Conservation (phyloP, 2,797 vertebrate genomes). For the Hipposideros larvatus region DNA sequence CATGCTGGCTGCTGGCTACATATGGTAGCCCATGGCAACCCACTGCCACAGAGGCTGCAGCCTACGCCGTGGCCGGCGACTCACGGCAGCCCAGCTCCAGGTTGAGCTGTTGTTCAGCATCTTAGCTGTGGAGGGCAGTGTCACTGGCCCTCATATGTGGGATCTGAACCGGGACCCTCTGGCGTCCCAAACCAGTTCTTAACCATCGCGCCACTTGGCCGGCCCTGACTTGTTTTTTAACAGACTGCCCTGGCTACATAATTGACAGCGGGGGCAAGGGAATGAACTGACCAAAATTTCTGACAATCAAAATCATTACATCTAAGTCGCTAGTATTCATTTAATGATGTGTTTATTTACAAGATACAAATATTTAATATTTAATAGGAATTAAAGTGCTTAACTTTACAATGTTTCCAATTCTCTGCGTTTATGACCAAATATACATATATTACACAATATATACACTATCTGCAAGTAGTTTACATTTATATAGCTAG, state of each 20-base stretch:
- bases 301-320: constrained; percentile 53
- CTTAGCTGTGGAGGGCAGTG: too few species aligned
- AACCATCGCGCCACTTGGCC: too few species aligned
- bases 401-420: constrained; percentile 87
- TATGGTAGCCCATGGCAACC: too few species aligned
- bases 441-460: constrained; percentile 92
- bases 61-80: too few species aligned
- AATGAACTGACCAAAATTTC: neutral
- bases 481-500: constrained; percentile 87
- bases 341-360: constrained; percentile 90
- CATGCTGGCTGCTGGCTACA: too few species aligned
- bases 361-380: constrained; percentile 89
- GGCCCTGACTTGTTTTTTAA: neutral
- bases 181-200: too few species aligned
- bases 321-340: constrained; percentile 69
- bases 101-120: too few species aligned
- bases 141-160: too few species aligned
- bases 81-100: too few species aligned
- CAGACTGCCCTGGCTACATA: neutral
- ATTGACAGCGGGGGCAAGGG: neutral
- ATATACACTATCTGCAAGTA: constrained; percentile 89
- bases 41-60: too few species aligned
- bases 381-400: constrained; percentile 91
- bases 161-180: too few species aligned
- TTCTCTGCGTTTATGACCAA: constrained; percentile 83